These are phyloP conservation scores for Campoplex nolae DNA, from an alignment of 2,888 invertebrate genomes.

Conservation along the genomic window DNA sequence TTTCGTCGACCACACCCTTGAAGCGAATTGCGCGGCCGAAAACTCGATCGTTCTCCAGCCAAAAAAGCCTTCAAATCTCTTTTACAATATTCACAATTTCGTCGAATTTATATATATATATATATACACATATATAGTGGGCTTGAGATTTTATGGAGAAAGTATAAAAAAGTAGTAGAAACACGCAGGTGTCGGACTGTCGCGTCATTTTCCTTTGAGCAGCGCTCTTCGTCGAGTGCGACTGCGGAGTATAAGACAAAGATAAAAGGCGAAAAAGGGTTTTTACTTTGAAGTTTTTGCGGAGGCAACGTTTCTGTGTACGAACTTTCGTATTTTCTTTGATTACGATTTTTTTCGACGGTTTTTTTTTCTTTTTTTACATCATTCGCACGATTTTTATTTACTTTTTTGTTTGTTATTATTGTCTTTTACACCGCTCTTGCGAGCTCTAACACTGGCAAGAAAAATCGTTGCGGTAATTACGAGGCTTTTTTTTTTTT, in stretches of 20 bases:
- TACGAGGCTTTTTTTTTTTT: slow-evolving; percentile 34
- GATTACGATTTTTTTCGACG: slow-evolving; percentile 53
- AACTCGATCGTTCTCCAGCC: background rate
- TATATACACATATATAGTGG: slow-evolving; percentile 4
- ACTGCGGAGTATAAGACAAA: slow-evolving; percentile 4
- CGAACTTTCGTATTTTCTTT: slow-evolving; percentile 59
- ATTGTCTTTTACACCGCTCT: background rate
- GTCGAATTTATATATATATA: background rate
- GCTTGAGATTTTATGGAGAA: slow-evolving; percentile 18
- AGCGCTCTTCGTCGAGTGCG: slow-evolving; percentile 2
- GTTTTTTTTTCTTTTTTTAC: slow-evolving; percentile 8
- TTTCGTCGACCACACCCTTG: slow-evolving; percentile 38
- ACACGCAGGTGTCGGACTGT: slow-evolving; percentile 26
- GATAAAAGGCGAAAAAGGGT: slow-evolving; percentile 1
- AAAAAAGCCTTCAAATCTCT: slow-evolving; percentile 1
- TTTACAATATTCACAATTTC: slow-evolving; percentile 5
- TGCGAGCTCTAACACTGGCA: slow-evolving; percentile 34
- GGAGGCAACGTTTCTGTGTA: slow-evolving; percentile 39
- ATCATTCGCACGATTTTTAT: slow-evolving; percentile 38
- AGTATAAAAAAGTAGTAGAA: background rate
- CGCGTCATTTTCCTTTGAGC: slow-evolving; percentile 53
- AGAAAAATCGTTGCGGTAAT: slow-evolving; percentile 47
- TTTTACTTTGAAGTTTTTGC: slow-evolving; percentile 50
- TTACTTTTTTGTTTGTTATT: background rate
- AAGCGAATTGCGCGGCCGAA: background rate